Percentiles rank a stretch among this genome's conserved stretches.
These are phyloP conservation scores for Lophius piscatorius DNA, from an alignment of 2,113 vertebrate species.

Conservation along the genomic window DNA sequence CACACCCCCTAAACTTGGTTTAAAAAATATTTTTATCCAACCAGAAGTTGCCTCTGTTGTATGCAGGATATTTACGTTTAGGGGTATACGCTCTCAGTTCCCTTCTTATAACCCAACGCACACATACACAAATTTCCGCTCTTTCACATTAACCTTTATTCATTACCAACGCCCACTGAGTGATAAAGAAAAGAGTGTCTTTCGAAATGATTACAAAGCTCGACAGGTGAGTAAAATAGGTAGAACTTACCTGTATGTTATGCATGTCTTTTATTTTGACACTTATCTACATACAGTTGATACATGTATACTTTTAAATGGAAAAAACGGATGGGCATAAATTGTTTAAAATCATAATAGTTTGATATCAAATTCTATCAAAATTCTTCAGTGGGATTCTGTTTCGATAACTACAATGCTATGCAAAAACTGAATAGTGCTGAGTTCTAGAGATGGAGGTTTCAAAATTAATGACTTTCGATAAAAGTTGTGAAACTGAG, in stretches of 20 bases:
- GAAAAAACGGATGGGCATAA: background rate
- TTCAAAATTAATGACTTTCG: slow-evolving; percentile 61
- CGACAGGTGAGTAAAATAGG: slow-evolving; percentile 80
- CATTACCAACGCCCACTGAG: slow-evolving; percentile 52
- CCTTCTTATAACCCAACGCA: slow-evolving; percentile 50
- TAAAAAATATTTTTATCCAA: slow-evolving; percentile 76
- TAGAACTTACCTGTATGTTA: slow-evolving; percentile 22
- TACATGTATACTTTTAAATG: background rate
- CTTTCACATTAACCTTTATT: slow-evolving; percentile 69
- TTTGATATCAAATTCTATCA: background rate
- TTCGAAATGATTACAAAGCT: slow-evolving; percentile 82
- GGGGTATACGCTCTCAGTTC: slow-evolving; percentile 64
- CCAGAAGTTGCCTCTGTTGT: slow-evolving; percentile 67
- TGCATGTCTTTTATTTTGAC: background rate
- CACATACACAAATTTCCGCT: slow-evolving; percentile 59
- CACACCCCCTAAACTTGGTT: slow-evolving; percentile 37
- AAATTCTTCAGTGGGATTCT: background rate
- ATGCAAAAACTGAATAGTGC: no score
- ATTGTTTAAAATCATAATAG: background rate
- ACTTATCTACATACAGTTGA: background rate
- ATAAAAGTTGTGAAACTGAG: slow-evolving; percentile 69
- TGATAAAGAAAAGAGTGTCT: slow-evolving; percentile 57
- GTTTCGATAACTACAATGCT: slow-evolving; percentile 3
- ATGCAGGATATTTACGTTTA: slow-evolving; percentile 74
- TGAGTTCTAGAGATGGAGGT: slow-evolving; percentile 15